phyloP scores from a whole-genome alignment of 2,888 invertebrate genomes.

The Coleophora deauratella region DNA sequence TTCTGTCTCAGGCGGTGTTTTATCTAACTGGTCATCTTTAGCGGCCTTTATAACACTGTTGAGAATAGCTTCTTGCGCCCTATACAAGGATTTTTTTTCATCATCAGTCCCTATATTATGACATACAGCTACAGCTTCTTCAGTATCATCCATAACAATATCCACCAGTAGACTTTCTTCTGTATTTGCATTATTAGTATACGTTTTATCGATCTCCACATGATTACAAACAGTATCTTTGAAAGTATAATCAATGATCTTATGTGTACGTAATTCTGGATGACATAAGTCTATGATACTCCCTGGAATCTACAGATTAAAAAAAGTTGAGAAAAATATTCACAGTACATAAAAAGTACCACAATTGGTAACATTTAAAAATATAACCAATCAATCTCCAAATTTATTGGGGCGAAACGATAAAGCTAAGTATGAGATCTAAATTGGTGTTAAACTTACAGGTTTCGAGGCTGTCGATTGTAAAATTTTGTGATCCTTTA shows the following conservation, averaged over 20 bases:
- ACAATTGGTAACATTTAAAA: too few relatives aligned
- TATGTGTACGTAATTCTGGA: slow-evolving; percentile 22
- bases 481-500: slow-evolving; percentile 19
- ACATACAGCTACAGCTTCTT: slow-evolving; percentile 42
- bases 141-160: slow-evolving; percentile 38
- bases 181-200: slow-evolving; percentile 27
- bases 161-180: slow-evolving; percentile 40
- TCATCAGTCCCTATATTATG: slow-evolving; percentile 43
- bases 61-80: slow-evolving; percentile 27
- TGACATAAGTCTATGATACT: slow-evolving; percentile 41
- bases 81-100: slow-evolving; percentile 18
- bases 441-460: slow-evolving; percentile 22
- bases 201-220: not conserved
- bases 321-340: too few relatives aligned
- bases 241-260: slow-evolving; percentile 9
- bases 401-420: too few relatives aligned
- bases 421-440: too few relatives aligned
- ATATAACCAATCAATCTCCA: too few relatives aligned
- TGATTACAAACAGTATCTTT: slow-evolving; percentile 7
- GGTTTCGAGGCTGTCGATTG: slow-evolving; percentile 33
- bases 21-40: slow-evolving; percentile 28
- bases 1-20: slow-evolving; percentile 27
- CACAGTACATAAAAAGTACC: too few relatives aligned
- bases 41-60: slow-evolving; percentile 30
- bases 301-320: slow-evolving; percentile 53